These are phyloP conservation scores for Menidia beryllina DNA, from an alignment of 2,113 vertebrate genomes.

Conservation along the genomic window DNA sequence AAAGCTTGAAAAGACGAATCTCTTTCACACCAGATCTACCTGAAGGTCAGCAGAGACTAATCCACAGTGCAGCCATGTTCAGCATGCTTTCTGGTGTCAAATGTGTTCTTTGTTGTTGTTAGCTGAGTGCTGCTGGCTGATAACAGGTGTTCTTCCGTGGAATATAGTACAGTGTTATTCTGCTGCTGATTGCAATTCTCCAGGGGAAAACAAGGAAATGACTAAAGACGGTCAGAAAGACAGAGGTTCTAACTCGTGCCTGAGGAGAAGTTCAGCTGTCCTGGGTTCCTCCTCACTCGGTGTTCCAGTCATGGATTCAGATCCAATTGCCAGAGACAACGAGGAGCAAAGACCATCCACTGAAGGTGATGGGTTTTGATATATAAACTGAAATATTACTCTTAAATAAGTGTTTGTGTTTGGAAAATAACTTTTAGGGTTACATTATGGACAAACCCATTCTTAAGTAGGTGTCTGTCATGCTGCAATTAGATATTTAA, in stretches of 20 bases:
- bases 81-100: conserved; percentile 6
- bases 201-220: conserved; percentile 75
- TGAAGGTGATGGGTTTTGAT: conserved; percentile 82
- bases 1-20: conserved; percentile 87
- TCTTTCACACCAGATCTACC: conserved; percentile 91
- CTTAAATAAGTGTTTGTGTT: neutral
- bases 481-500: no score
- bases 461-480: no score
- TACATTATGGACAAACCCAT: no score
- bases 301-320: conserved; percentile 79
- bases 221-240: conserved; percentile 60
- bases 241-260: conserved; percentile 80
- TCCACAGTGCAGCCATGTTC: conserved; percentile 2
- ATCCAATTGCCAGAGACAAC: conserved; percentile 81
- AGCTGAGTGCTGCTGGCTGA: conserved; percentile 9
- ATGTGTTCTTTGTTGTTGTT: conserved; percentile 53
- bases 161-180: conserved; percentile 43
- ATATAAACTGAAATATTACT: neutral
- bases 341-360: conserved; percentile 81
- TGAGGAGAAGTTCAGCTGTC: conserved; percentile 85
- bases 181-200: conserved; percentile 60
- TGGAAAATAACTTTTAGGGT: neutral
- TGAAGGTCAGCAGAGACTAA: conserved; percentile 82
- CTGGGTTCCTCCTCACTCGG: conserved; percentile 82
- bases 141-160: conserved; percentile 33